Percentiles rank a stretch among this genome's conserved stretches.
Evolutionary conservation across 2,113 vertebrate genomes (phyloP).

Genomic region (Zapornia atra): DNA sequence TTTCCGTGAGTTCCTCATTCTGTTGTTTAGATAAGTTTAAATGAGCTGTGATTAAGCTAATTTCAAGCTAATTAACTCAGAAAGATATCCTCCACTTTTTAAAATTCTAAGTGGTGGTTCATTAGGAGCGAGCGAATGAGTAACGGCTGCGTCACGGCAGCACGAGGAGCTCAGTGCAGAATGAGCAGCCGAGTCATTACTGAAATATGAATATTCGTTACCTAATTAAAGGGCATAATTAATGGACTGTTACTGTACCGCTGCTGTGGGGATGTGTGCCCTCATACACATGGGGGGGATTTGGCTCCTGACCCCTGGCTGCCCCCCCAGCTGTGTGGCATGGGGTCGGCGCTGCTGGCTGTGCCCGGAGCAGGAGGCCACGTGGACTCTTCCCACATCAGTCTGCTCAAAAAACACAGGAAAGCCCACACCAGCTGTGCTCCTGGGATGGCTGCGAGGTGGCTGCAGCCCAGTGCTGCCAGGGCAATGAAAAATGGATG

Average conservation of each 20-base stretch:
- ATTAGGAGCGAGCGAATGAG: slow-evolving; percentile 71
- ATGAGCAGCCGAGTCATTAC: slow-evolving; percentile 52
- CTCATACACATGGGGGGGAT: neutral
- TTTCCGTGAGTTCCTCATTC: slow-evolving; percentile 77
- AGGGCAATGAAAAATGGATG: neutral
- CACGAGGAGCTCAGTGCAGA: slow-evolving; percentile 64
- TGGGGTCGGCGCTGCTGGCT: rapidly evolving
- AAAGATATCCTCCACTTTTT: slow-evolving; percentile 83
- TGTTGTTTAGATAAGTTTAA: slow-evolving; percentile 89
- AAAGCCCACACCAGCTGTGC: neutral
- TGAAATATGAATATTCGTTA: slow-evolving; percentile 73
- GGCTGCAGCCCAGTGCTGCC: neutral
- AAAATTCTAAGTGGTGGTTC: slow-evolving; percentile 81
- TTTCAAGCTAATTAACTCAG: slow-evolving; percentile 86
- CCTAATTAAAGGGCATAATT: slow-evolving; percentile 72
- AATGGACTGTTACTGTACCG: neutral
- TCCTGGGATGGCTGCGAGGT: rapidly evolving
- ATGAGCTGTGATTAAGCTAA: slow-evolving; percentile 88
- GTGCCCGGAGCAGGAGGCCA: neutral
- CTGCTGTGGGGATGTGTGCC: neutral
- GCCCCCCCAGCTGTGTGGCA: neutral
- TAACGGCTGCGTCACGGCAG: slow-evolving; percentile 67
- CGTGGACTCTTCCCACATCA: rapidly evolving
- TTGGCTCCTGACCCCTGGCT: rapidly evolving
- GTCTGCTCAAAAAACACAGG: neutral